phyloP scores from a whole-genome alignment of 1,140 invertebrate species.

The Uloborus diversus region DNA sequence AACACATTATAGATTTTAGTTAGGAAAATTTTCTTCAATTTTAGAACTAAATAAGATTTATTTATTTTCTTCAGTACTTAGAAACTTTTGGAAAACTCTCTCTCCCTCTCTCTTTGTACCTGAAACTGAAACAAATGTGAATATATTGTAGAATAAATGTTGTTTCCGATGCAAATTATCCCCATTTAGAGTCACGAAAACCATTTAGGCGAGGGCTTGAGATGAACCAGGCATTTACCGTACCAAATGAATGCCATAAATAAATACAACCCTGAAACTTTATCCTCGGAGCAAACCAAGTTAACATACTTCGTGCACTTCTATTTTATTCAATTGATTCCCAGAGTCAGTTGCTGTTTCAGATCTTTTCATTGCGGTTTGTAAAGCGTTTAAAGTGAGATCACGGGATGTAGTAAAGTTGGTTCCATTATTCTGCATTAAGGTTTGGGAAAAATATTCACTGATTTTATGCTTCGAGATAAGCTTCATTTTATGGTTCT shows the following conservation, averaged over 20 bases:
- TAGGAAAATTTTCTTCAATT: too few relatives aligned
- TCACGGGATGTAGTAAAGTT: constrained; percentile 21
- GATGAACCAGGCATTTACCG: constrained; percentile 27
- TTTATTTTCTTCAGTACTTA: too few relatives aligned
- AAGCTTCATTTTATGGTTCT: constrained; percentile 15
- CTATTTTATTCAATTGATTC: constrained; percentile 39
- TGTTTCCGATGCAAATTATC: constrained; percentile 31
- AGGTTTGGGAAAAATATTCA: constrained; percentile 8
- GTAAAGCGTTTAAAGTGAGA: too few relatives aligned
- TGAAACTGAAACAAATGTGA: neutral
- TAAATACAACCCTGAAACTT: constrained; percentile 29
- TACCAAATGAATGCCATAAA: constrained; percentile 37
- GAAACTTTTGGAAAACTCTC: too few relatives aligned
- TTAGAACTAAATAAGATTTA: too few relatives aligned
- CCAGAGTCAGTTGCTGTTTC: too few relatives aligned
- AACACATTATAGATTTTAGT: too few relatives aligned
- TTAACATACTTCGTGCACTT: constrained; percentile 11
- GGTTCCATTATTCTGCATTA: constrained; percentile 44
- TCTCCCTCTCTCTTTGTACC: too few relatives aligned
- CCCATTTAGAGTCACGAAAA: constrained; percentile 29
- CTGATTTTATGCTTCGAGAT: constrained; percentile 38
- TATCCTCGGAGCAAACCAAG: constrained; percentile 23
- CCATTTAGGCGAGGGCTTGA: constrained; percentile 22
- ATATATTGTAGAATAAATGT: neutral
- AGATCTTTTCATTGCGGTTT: too few relatives aligned